These are phyloP conservation scores for Sminthurides bifidus DNA, from an alignment of 1,140 invertebrate species.

Conservation along the genomic window DNA sequence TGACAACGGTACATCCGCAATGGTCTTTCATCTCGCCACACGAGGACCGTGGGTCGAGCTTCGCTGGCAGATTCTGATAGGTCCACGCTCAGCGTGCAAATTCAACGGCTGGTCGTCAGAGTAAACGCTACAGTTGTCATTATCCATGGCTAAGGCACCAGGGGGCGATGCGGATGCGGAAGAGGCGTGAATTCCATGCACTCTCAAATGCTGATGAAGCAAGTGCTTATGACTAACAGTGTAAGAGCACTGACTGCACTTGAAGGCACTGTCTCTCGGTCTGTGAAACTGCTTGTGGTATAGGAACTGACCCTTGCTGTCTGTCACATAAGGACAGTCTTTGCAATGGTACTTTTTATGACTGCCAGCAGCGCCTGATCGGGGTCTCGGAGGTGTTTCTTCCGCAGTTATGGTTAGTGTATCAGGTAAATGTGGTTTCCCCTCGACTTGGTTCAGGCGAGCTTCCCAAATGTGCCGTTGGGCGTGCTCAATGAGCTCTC, in stretches of 20 bases:
- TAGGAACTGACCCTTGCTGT: conserved; percentile 68
- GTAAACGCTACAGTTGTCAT: not conserved
- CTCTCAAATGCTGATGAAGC: conserved; percentile 60
- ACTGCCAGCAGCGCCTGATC: not conserved
- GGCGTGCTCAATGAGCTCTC: conserved; percentile 36
- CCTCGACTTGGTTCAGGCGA: not conserved
- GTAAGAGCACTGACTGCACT: conserved; percentile 67
- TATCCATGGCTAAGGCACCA: not conserved
- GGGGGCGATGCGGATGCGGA: not conserved
- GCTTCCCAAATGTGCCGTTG: conserved; percentile 35
- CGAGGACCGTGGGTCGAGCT: conserved; percentile 12
- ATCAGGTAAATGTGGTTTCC: no score
- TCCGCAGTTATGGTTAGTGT: conserved; percentile 13
- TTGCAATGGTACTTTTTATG: conserved; percentile 54
- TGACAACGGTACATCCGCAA: conserved; percentile 14
- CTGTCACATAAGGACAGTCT: conserved; percentile 64
- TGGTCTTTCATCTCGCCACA: conserved; percentile 10
- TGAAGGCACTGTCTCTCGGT: conserved; percentile 55
- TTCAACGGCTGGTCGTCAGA: conserved; percentile 2
- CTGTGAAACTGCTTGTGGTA: conserved; percentile 76
- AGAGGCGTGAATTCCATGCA: conserved; percentile 50
- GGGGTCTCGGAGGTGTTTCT: conserved; percentile 17
- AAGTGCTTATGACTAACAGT: conserved; percentile 67
- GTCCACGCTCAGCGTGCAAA: not conserved
- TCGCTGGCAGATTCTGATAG: not conserved